A percentile compares a stretch with the other conserved stretches of the same genome.
Conservation (phyloP, 2,113 vertebrate genomes). For the Nestor notabilis region DNA sequence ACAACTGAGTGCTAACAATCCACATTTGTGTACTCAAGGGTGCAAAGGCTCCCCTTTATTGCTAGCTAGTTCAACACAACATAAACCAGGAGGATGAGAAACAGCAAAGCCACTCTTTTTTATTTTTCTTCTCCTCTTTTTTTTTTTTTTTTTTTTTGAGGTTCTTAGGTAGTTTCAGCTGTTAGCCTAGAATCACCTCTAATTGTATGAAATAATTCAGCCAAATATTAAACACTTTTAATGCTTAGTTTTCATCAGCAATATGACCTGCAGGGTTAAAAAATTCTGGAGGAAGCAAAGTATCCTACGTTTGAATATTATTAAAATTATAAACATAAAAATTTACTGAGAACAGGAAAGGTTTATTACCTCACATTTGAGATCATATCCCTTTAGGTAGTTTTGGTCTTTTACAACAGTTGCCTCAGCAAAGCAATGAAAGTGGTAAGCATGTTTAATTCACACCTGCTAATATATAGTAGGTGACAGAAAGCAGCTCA, state of each 20-base stretch:
- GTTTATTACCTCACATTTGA: conserved; percentile 3
- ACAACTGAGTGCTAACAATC: background rate
- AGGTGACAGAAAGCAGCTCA: background rate
- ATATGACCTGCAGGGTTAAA: background rate
- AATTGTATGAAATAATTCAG: background rate
- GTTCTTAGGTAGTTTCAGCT: background rate
- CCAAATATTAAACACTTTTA: background rate
- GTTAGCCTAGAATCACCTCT: background rate
- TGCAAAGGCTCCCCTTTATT: background rate
- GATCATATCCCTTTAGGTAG: background rate
- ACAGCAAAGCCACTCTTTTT: background rate
- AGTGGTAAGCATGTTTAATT: background rate
- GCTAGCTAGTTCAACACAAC: background rate
- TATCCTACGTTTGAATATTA: background rate
- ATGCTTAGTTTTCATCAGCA: background rate
- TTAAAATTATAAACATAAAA: background rate
- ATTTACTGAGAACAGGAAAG: background rate
- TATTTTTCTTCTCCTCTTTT: background rate
- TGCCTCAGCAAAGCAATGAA: background rate
- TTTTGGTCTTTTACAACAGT: background rate
- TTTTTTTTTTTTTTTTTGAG: background rate
- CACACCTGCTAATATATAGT: background rate
- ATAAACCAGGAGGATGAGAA: background rate
- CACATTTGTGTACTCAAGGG: rapidly evolving
- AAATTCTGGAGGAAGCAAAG: background rate